Evolutionary conservation across 2,888 invertebrate species (phyloP), one percentile per base, ranked within the genome.

Genomic region (Brachyopa scutellaris): DNA sequence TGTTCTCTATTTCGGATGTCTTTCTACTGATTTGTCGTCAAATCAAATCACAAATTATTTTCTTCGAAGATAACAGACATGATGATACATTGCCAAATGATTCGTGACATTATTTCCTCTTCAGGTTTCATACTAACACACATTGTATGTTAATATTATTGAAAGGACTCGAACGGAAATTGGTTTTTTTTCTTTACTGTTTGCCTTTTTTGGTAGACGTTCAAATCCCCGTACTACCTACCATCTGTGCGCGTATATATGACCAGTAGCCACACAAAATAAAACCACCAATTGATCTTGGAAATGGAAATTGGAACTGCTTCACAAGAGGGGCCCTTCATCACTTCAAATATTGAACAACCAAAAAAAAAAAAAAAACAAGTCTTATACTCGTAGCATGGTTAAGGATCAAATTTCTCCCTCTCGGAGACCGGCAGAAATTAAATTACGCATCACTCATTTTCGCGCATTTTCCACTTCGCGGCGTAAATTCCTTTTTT

Each of bases 381-480:
- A n/a, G n/a, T n/a, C n/a, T n/a, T n/a, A n/a, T n/a, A 6, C 72
- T 57, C 55, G 45, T 69, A 45, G 19, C 51, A 53, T 38, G 64
- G 23, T 38, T 62, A 49, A 69, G 59, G 76, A 82, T 82, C 70
- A 59, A 61, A 82, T 82, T 82, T 77, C 80, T 31, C 5, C 19
- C 57, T 47, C 26, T 26, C 57, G 73, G 42, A 51, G 47, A 66
- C 62, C 49, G 36, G 59, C 59, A 42, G 40, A 72, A 64, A 83
- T 78, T 83, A 74, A 84, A 80, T 80, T 66, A 84, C 84, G 80
- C 84, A 80, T 84, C 80, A 84, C 51, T 84, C 74, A 84, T 80
- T 84, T 84, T 84, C 84, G 84, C 84, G 84, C 80, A 84, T 80
- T 80, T 84, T 84, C 80, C 84, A 84, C 80, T 47, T 84, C 84